Evolutionary conservation across 2,113 vertebrate species (phyloP).

Genomic region (Sinocyclocheilus grahami): DNA sequence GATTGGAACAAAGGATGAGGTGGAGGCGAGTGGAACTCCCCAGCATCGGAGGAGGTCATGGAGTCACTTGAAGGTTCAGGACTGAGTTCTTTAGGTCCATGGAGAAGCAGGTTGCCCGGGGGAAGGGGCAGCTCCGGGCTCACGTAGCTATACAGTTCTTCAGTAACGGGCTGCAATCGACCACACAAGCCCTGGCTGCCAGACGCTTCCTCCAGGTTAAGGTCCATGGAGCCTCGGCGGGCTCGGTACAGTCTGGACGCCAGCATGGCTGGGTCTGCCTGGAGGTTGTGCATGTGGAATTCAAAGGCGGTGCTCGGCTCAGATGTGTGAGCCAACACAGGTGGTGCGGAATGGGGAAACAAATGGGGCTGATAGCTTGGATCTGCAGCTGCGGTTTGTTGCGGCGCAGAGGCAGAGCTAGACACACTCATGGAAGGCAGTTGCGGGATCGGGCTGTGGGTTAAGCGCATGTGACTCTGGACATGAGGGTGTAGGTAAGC

Average conservation of each 20-base stretch:
- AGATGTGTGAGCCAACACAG: constrained; percentile 78
- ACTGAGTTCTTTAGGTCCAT: constrained; percentile 83
- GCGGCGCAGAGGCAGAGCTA: constrained; percentile 59
- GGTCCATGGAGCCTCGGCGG: constrained; percentile 86
- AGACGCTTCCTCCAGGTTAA: constrained; percentile 81
- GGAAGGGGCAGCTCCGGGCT: constrained; percentile 83
- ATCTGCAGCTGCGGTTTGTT: constrained; percentile 49
- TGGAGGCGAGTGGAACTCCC: constrained; percentile 88
- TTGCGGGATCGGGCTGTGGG: constrained; percentile 55
- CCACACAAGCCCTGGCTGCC: constrained; percentile 66
- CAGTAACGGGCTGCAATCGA: constrained; percentile 92
- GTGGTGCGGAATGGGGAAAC: constrained; percentile 88
- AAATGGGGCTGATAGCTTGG: constrained; percentile 80
- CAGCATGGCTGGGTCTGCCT: constrained; percentile 78
- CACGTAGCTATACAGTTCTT: constrained; percentile 82
- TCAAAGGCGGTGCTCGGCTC: constrained; percentile 85
- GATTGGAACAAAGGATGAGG: constrained; percentile 60
- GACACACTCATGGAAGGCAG: constrained; percentile 41
- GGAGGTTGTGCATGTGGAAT: constrained; percentile 83
- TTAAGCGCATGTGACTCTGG: constrained; percentile 74
- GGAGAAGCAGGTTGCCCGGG: constrained; percentile 79
- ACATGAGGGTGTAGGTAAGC: constrained; percentile 80
- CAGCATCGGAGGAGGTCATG: constrained; percentile 87
- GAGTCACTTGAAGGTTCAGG: constrained; percentile 94
- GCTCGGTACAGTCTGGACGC: constrained; percentile 80